Evolutionary conservation across 2,888 invertebrate genomes (phyloP).

Genomic region (Itoplectis maculator): DNA sequence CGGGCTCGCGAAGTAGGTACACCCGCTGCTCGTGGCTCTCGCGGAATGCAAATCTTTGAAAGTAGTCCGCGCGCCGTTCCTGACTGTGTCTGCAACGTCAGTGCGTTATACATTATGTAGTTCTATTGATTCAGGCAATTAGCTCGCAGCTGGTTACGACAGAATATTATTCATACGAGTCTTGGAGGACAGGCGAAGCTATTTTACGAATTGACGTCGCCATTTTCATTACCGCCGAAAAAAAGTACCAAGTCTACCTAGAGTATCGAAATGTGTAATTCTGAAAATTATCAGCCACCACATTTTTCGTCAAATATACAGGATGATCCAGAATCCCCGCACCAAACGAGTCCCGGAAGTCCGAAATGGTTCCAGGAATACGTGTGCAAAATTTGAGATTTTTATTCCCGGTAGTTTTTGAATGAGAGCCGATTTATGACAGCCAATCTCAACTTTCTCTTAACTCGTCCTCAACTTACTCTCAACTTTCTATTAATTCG

Average conservation of each 20-base stretch:
- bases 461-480: too few species aligned
- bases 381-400: too few species aligned
- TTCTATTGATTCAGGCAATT: slow-evolving; percentile 21
- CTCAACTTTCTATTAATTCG: too few species aligned
- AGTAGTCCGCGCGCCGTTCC: slow-evolving; percentile 60
- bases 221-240: too few species aligned
- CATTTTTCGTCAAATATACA: not conserved
- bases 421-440: too few species aligned
- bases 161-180: slow-evolving; percentile 66
- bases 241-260: too few species aligned
- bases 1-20: slow-evolving; percentile 69
- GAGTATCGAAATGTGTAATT: not conserved
- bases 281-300: not conserved
- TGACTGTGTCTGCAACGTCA: slow-evolving; percentile 30
- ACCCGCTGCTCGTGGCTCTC: slow-evolving; percentile 53
- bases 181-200: not conserved
- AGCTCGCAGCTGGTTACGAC: slow-evolving; percentile 61
- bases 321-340: not conserved
- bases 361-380: too few species aligned
- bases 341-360: too few species aligned
- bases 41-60: slow-evolving; percentile 74
- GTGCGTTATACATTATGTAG: slow-evolving; percentile 5
- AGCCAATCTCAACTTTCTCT: too few species aligned
- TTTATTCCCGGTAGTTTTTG: too few species aligned
- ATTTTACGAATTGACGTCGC: not conserved